Percentiles rank a stretch among this genome's conserved stretches.
These are phyloP conservation scores for Martes flavigula DNA, from an alignment of 2,797 vertebrate genomes.

Conservation along the genomic window DNA sequence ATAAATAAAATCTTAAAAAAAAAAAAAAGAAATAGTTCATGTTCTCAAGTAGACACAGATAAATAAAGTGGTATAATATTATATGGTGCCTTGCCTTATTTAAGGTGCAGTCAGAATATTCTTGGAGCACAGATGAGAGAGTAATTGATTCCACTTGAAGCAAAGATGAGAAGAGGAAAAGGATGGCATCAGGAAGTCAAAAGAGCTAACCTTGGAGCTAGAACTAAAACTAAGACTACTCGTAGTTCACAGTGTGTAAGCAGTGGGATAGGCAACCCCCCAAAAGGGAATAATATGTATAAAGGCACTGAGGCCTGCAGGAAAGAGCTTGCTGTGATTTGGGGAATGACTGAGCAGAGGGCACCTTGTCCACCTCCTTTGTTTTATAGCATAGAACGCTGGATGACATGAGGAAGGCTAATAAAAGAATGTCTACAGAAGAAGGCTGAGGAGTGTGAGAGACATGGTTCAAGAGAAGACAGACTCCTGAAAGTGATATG, in stretches of 20 bases:
- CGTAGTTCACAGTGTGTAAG: not conserved
- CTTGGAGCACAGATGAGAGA: not conserved
- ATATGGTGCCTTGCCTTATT: not conserved
- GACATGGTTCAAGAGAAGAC: not conserved
- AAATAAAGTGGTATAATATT: not conserved
- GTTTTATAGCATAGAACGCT: not conserved
- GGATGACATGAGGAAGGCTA: not conserved
- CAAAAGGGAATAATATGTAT: not conserved
- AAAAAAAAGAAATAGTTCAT: not conserved
- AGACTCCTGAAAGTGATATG: rapidly evolving
- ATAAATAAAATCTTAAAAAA: no score
- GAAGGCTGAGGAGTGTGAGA: not conserved
- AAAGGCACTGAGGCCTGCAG: not conserved
- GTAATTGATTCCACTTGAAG: not conserved
- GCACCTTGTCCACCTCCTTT: not conserved
- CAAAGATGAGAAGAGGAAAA: not conserved
- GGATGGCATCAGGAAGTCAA: not conserved
- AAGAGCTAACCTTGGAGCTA: not conserved
- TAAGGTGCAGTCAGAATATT: not conserved
- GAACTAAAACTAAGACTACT: not conserved
- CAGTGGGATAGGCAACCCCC: not conserved
- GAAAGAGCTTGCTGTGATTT: not conserved
- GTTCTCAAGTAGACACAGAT: not conserved
- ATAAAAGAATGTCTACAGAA: not conserved
- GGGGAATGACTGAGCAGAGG: not conserved